Percentiles rank a stretch among this genome's conserved stretches.
Conservation (phyloP, 2,113 vertebrate genomes). For the Menura novaehollandiae region DNA sequence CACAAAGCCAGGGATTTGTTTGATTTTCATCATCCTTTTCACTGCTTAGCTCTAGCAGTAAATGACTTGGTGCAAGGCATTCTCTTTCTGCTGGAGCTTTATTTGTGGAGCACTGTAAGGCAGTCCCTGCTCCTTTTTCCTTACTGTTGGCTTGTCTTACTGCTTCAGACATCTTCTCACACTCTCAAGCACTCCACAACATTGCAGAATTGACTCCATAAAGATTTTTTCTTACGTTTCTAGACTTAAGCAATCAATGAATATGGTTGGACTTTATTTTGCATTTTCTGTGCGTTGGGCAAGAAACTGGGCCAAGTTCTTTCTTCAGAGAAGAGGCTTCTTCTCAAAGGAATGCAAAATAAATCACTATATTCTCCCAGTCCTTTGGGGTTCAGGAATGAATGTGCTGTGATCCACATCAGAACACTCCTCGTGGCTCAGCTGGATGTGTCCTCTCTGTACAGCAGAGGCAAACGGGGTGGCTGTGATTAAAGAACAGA, state of each 20-base stretch:
- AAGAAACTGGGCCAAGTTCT: neutral
- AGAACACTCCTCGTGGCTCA: fast-evolving
- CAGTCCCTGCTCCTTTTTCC: neutral
- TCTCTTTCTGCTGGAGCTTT: neutral
- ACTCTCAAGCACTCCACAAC: neutral
- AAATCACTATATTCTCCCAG: neutral
- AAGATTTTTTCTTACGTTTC: neutral
- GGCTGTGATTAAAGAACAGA: neutral
- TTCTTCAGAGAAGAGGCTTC: neutral
- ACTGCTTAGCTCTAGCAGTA: neutral
- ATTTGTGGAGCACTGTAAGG: neutral
- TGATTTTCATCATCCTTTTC: neutral
- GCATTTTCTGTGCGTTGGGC: neutral
- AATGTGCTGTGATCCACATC: neutral
- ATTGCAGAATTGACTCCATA: neutral
- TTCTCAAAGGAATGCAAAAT: neutral
- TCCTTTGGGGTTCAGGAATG: neutral
- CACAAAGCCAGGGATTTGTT: neutral
- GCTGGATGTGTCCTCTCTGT: neutral
- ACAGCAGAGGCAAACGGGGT: neutral
- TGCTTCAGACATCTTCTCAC: neutral
- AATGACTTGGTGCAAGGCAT: neutral
- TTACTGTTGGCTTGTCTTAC: neutral
- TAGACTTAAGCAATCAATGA: neutral
- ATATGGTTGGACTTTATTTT: neutral